Conservation (phyloP, 53 echinoderm and acorn worm species). For the Pentamera pediparva region DNA sequence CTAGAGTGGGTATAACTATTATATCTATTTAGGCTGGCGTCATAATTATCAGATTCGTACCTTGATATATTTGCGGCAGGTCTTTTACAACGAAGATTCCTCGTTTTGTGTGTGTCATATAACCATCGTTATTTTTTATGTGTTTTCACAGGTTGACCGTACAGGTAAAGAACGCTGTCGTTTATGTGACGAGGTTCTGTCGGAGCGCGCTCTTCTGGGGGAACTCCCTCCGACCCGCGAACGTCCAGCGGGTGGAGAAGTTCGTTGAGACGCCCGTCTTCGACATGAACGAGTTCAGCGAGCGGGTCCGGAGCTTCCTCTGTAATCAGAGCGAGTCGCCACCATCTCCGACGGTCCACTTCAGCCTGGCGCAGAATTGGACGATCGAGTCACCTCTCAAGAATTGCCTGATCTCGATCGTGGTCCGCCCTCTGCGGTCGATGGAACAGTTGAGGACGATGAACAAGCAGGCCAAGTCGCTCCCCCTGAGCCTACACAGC, state of each 20-base stretch:
- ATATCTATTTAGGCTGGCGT: too few relatives aligned
- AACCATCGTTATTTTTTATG: background rate
- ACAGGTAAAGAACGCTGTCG: slow-evolving; percentile 52
- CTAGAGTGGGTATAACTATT: too few relatives aligned
- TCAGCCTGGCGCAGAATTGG: slow-evolving; percentile 91
- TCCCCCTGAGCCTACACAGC: slow-evolving; percentile 71
- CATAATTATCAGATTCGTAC: too few relatives aligned
- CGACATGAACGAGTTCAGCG: slow-evolving; percentile 67
- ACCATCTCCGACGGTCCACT: slow-evolving; percentile 71
- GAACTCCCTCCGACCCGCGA: slow-evolving; percentile 44
- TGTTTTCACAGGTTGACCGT: slow-evolving; percentile 54
- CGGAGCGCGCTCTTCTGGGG: slow-evolving; percentile 95
- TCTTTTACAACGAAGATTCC: too few relatives aligned
- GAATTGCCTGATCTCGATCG: slow-evolving; percentile 79
- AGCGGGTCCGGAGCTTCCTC: slow-evolving; percentile 60
- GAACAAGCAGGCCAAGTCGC: slow-evolving; percentile 62
- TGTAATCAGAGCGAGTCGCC: slow-evolving; percentile 53
- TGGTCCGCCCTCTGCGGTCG: slow-evolving; percentile 76
- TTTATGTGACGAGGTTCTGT: slow-evolving; percentile 90
- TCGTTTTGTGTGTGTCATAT: too few relatives aligned
- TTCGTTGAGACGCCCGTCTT: slow-evolving; percentile 78
- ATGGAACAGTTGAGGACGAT: slow-evolving; percentile 73
- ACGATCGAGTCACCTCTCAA: slow-evolving; percentile 56
- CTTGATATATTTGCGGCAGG: too few relatives aligned
- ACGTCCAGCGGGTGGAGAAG: slow-evolving; percentile 54